A percentile compares a stretch with the other conserved stretches of the same genome.
Evolutionary conservation across 2,888 invertebrate species (phyloP).

Genomic region (Volucella inanis): DNA sequence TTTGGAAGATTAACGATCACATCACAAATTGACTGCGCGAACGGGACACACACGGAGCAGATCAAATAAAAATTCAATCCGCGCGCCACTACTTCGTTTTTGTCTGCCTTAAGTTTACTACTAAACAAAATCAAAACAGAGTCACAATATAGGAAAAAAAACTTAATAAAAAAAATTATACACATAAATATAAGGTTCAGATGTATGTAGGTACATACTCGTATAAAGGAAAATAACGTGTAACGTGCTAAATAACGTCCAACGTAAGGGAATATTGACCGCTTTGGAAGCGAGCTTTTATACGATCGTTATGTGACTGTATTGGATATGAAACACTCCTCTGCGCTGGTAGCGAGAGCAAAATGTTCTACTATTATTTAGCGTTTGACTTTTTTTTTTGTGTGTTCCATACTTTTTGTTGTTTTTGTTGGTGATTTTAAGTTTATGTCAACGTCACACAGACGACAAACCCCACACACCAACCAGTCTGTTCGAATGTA

Average conservation of each 20-base stretch:
- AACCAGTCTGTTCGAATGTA: constrained; percentile 5
- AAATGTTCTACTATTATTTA: constrained; percentile 66
- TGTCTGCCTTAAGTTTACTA: constrained; percentile 36
- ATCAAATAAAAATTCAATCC: constrained; percentile 1
- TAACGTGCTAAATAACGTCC: constrained; percentile 64
- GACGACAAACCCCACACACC: constrained; percentile 41
- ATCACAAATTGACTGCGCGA: constrained; percentile 6
- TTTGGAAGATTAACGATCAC: constrained; percentile 2
- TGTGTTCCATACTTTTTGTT: constrained; percentile 3
- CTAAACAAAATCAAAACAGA: constrained; percentile 42
- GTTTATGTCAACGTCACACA: constrained; percentile 45
- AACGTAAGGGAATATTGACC: constrained; percentile 63
- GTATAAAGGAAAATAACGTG: constrained; percentile 62
- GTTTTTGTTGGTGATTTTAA: constrained; percentile 33
- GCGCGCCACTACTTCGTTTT: constrained; percentile 37
- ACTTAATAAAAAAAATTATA: constrained; percentile 27
- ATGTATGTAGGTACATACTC: not conserved
- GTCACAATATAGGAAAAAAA: constrained; percentile 20
- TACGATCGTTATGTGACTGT: constrained; percentile 63
- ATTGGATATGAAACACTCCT: constrained; percentile 47
- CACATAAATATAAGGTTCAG: constrained; percentile 21
- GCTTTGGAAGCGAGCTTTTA: constrained; percentile 70
- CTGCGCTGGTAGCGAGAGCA: constrained; percentile 47
- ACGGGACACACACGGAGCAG: constrained; percentile 17
- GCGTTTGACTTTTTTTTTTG: constrained; percentile 24